Evolutionary conservation across 2,888 invertebrate genomes (phyloP), one percentile per base, ranked within the genome.

Genomic region (Agrilus cyanescens): DNA sequence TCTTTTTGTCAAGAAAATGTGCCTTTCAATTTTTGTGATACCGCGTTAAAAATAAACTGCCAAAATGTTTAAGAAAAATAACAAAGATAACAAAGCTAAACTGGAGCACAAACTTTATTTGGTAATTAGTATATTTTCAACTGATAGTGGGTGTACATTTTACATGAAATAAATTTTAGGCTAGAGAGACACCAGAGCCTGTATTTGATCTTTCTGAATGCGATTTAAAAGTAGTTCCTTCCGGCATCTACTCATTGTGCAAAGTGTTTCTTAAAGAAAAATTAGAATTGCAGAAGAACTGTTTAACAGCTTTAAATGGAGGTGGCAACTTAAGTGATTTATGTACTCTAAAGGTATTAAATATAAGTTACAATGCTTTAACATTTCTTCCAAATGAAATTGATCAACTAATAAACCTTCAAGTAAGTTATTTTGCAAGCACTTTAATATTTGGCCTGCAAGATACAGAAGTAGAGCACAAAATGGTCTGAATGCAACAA

Each of bases 161-260:
- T 36, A 35, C 38, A 32, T 37, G 32, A 4, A 41, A 15, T 18
- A 16, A 29, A 35, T 59, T 63, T 44, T 58, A 81, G 80, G 80
- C 80, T 30, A 69, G 77, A 54, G 88, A 88, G 67, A 82, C 80
- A 50, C 89, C 88, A 25, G 88, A 87, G 62, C 78, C 82, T 41
- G 72, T 78, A 46, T 88, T 85, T 65, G 88, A 89, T 65, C 63
- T 89, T 47, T 82, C 86, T 4, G 81, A 81, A 50, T 89, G 89
- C 65, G 77, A 79, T 58, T 66, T 89, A 44, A 75, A 75, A 53
- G 73, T 69, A 57, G 77, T 89, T 41, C 88, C 89, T 32, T 70
- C 79, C 46, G 85, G 86, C 46, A 80, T 86, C 42, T 89, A 78
- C 66, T 79, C 85, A 20, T 67, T 86, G 45, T 87, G 88, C 63